Conservation (phyloP, 2,113 vertebrate genomes). For the Sporophila hypoxantha region DNA sequence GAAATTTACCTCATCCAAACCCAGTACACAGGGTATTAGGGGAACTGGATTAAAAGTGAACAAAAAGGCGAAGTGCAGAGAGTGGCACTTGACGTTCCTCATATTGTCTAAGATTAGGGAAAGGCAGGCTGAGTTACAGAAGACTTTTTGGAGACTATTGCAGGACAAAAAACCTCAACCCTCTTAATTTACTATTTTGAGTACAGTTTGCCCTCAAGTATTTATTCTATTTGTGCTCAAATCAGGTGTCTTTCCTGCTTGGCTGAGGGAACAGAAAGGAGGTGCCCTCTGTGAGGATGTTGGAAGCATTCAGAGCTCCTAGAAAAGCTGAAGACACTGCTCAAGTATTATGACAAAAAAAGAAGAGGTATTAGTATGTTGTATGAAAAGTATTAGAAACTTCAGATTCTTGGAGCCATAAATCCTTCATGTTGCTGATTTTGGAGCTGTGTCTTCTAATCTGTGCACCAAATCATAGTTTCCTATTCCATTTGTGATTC, state of each 20-base stretch:
- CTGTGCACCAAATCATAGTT: background rate
- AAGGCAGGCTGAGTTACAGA: background rate
- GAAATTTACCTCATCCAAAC: background rate
- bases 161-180: rapidly evolving
- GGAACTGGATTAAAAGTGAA: background rate
- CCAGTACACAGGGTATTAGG: rapidly evolving
- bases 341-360: background rate
- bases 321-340: background rate
- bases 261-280: background rate
- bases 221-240: background rate
- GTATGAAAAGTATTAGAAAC: background rate
- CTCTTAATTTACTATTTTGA: background rate
- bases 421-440: background rate
- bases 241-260: background rate
- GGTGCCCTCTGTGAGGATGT: background rate
- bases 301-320: background rate
- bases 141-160: background rate
- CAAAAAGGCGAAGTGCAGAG: background rate
- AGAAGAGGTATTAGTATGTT: background rate
- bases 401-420: background rate
- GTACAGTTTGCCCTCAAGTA: background rate
- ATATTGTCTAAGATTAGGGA: background rate
- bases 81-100: background rate
- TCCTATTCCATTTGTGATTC: background rate
- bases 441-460: background rate